A percentile compares a stretch with the other conserved stretches of the same genome.
Conservation (phyloP, 2,113 vertebrate species). For the Strix uralensis region DNA sequence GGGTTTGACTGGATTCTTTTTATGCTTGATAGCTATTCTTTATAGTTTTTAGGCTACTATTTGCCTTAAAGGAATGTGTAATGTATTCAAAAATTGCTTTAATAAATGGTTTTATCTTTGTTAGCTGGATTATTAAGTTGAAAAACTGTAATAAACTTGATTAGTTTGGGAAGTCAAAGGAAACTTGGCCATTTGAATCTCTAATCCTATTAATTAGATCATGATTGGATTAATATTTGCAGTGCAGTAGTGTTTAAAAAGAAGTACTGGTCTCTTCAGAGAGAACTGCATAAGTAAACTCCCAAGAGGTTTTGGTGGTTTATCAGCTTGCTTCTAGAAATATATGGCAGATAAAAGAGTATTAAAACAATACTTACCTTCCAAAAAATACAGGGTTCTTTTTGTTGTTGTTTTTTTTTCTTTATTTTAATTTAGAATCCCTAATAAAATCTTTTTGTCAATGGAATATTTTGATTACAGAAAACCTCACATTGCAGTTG, state of each 20-base stretch:
- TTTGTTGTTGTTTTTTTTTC: not conserved
- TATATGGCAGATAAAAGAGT: not conserved
- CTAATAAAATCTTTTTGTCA: not conserved
- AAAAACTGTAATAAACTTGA: conserved; percentile 46
- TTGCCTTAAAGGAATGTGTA: conserved; percentile 14
- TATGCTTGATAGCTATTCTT: not conserved
- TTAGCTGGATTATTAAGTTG: conserved; percentile 47
- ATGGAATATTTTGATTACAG: not conserved
- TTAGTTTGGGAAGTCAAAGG: conserved; percentile 31
- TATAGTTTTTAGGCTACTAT: not conserved
- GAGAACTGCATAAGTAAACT: not conserved
- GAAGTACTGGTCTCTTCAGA: conserved; percentile 3
- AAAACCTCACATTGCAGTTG: not conserved
- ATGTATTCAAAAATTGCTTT: conserved; percentile 34
- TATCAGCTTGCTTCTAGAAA: not conserved
- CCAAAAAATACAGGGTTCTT: not conserved
- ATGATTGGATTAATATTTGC: conserved; percentile 48
- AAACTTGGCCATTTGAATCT: conserved; percentile 26
- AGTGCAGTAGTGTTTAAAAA: not conserved
- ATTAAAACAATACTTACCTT: not conserved
- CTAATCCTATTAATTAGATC: conserved; percentile 57
- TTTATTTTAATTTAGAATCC: not conserved
- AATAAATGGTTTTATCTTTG: conserved; percentile 43
- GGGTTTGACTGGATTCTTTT: not conserved
- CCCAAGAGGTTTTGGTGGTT: not conserved